These are phyloP conservation scores for Coryphaenoides rupestris DNA, from an alignment of 2,113 vertebrate genomes.

Conservation along the genomic window DNA sequence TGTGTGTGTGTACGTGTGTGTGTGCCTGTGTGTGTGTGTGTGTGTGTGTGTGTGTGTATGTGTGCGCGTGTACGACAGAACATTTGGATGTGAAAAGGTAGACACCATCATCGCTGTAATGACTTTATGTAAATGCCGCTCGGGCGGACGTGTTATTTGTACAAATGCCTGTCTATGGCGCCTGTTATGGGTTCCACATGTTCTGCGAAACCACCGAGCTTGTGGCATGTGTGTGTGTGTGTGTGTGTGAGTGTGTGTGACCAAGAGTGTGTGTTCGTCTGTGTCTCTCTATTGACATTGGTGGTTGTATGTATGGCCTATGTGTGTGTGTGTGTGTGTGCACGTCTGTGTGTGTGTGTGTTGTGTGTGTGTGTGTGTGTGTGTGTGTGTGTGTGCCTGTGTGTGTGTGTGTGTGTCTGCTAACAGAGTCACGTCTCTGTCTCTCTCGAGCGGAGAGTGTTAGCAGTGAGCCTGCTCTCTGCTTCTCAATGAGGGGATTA, in stretches of 20 bases:
- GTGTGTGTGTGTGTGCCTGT: constrained; percentile 16
- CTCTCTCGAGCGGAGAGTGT: constrained; percentile 37
- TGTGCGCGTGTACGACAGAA: neutral
- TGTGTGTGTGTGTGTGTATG: neutral
- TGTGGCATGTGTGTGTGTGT: neutral
- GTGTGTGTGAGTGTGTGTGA: neutral
- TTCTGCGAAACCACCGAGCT: no score
- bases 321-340: constrained; percentile 15
- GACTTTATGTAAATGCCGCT: no score
- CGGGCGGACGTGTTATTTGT: no score
- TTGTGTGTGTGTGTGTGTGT: constrained; percentile 17
- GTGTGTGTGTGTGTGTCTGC: constrained; percentile 19
- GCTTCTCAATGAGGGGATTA: constrained; percentile 69
- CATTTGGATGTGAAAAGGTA: no score
- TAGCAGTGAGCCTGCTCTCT: constrained; percentile 53
- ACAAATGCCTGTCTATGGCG: no score
- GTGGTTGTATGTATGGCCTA: constrained; percentile 1
- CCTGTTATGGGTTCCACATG: no score
- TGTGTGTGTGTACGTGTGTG: constrained; percentile 4
- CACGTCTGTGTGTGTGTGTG: constrained; percentile 13
- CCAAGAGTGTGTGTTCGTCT: constrained; percentile 8
- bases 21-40: constrained; percentile 6
- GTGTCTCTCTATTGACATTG: neutral
- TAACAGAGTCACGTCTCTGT: constrained; percentile 22
- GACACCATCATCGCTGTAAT: no score